These are phyloP conservation scores for Alosa sapidissima DNA, from an alignment of 2,797 vertebrate genomes.

Conservation along the genomic window DNA sequence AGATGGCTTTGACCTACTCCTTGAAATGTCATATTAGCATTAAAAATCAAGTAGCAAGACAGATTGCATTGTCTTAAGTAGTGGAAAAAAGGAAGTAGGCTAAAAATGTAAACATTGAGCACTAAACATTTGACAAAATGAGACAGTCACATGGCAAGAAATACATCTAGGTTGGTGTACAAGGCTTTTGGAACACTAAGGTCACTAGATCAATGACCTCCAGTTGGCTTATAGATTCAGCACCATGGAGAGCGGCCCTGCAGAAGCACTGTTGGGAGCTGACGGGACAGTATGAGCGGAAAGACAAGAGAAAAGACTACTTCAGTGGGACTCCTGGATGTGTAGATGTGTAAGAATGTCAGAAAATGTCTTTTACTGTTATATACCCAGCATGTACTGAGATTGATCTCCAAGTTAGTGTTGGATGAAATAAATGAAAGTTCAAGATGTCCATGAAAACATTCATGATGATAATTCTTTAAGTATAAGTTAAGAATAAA, in stretches of 20 bases:
- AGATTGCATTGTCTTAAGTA: neutral
- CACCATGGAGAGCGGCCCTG: neutral
- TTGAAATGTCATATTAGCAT: neutral
- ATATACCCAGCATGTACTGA: neutral
- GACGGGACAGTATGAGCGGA: neutral
- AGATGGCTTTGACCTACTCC: neutral
- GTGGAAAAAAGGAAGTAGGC: no score
- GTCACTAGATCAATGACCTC: neutral
- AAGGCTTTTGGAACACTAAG: neutral
- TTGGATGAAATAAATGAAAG: neutral
- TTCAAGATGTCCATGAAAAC: no score
- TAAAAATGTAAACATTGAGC: neutral
- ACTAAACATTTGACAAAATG: neutral
- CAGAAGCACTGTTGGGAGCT: neutral
- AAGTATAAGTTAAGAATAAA: no score
- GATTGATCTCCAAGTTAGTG: neutral
- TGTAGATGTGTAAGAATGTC: neutral
- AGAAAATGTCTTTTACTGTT: neutral
- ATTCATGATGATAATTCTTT: no score
- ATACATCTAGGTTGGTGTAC: neutral
- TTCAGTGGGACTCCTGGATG: neutral
- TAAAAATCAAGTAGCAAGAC: neutral
- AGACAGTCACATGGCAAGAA: neutral
- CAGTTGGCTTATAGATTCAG: conserved; percentile 6
- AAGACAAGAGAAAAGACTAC: neutral